phyloP scores from a whole-genome alignment of 2,797 vertebrate genomes.

The Danionella dracula region DNA sequence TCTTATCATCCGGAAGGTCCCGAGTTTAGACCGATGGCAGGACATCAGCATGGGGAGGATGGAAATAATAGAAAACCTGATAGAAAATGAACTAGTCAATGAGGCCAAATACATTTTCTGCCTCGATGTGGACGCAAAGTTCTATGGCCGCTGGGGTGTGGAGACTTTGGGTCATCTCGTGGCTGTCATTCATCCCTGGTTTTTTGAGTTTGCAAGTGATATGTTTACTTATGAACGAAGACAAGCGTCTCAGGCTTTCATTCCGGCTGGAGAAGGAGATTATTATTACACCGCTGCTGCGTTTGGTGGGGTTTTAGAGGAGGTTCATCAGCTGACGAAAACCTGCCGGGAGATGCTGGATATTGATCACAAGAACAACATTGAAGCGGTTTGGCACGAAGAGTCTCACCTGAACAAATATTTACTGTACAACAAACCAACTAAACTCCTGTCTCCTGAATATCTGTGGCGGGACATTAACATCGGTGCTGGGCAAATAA shows the following conservation, averaged over 20 bases:
- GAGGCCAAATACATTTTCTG: conserved; percentile 58
- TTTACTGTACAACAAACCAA: conserved; percentile 69
- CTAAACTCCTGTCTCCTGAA: conserved; percentile 72
- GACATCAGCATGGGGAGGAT: conserved; percentile 67
- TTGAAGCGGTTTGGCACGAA: conserved; percentile 74
- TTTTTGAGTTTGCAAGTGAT: conserved; percentile 26
- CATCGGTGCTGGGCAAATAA: conserved; percentile 47
- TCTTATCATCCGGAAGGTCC: conserved; percentile 33
- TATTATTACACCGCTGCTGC: conserved; percentile 69
- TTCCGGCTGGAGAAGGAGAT: conserved; percentile 63
- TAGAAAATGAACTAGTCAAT: conserved; percentile 30
- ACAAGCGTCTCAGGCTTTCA: conserved; percentile 56
- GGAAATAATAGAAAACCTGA: conserved; percentile 62
- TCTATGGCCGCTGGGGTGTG: conserved; percentile 58
- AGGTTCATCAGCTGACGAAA: conserved; percentile 55
- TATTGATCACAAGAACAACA: conserved; percentile 55
- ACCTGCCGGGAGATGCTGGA: conserved; percentile 60
- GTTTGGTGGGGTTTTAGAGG: conserved; percentile 61
- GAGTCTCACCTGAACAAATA: conserved; percentile 76
- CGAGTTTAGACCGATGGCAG: conserved; percentile 61
- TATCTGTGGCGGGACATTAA: conserved; percentile 70
- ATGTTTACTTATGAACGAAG: conserved; percentile 69
- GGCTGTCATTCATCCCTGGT: conserved; percentile 66
- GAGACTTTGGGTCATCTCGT: conserved; percentile 66
- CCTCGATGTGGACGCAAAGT: conserved; percentile 59